Evolutionary conservation across 2,888 invertebrate species (phyloP), one percentile per base, ranked within the genome.

Genomic region (Acrobasis repandana): DNA sequence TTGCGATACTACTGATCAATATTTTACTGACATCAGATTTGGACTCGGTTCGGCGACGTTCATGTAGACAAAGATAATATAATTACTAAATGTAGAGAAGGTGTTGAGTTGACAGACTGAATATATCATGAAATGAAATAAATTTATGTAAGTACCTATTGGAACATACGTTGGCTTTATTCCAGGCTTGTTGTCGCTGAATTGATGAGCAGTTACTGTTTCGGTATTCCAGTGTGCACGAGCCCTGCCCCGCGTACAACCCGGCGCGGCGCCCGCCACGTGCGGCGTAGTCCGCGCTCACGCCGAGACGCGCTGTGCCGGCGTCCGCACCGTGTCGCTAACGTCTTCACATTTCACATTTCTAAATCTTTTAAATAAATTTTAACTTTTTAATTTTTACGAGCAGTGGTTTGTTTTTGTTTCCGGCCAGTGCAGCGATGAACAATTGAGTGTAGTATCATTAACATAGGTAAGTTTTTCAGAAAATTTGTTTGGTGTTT

Each of bases 301-400:
- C 54, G 54, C 54, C 54, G 54, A 36, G 38, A 18, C 54, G 36
- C 52, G 52, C 52, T 54, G 52, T 6, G 52, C 36, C 52, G 54
- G 54, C 54, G 54, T 54, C 54, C 38, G 38, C 36, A 54, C 54
- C 54, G 54, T 43, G 38, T 11, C 38, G 20, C 38, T 36, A 18
- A 20, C 14, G 14, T 11, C 15, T 38, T 10, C 9, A 18, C 11
- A 38, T 20, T 54, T 20, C 52, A 15, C 36, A 36, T 33, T 54
- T 18, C 9, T 14, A 43, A 43, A 54, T 43, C 28, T 54, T 54
- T 14, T 11, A 11, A 20, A 1, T 43, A 20, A 14, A 36, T 38
- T 16, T 38, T 18, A 38, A 38, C 43, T 43, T 43, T 43, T 14
- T 38, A 3, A 10, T 10, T 43, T 43, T 43, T 43, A 10, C n/a